phyloP scores from a whole-genome alignment of 2,888 invertebrate species.

The Diarsia dahlii region DNA sequence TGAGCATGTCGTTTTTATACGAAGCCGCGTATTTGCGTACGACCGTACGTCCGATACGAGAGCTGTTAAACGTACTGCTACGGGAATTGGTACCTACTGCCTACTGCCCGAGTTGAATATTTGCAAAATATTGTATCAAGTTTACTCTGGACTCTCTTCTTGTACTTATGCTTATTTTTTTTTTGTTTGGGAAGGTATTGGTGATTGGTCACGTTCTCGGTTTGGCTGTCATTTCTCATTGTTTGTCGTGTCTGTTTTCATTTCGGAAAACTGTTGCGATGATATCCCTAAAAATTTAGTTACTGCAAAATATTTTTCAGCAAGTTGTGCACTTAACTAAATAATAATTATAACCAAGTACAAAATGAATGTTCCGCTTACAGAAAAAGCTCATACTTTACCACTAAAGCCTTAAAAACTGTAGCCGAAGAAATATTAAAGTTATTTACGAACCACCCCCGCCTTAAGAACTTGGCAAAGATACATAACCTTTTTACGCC shows the following conservation, averaged over 20 bases:
- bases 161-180: conserved; percentile 27
- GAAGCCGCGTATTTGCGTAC: conserved; percentile 64
- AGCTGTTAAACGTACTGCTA: conserved; percentile 58
- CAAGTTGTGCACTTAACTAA: conserved; percentile 18
- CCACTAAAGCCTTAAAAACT: conserved; percentile 51
- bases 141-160: conserved; percentile 34
- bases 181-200: conserved; percentile 27
- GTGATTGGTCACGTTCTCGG: conserved; percentile 20
- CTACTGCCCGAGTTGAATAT: conserved; percentile 54
- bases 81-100: conserved; percentile 51
- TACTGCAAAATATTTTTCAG: not conserved
- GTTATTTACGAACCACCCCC: conserved; percentile 57
- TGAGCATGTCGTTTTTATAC: conserved; percentile 68
- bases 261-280: not conserved
- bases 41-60: conserved; percentile 62
- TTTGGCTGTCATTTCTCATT: conserved; percentile 11
- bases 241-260: conserved; percentile 6
- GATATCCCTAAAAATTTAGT: not conserved
- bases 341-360: conserved; percentile 27
- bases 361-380: conserved; percentile 13
- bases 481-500: conserved; percentile 60
- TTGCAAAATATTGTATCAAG: conserved; percentile 51
- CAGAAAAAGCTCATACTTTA: conserved; percentile 36
- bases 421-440: conserved; percentile 58
- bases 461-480: conserved; percentile 56